These are phyloP conservation scores for Euura lappo DNA, from an alignment of 1,140 invertebrate species.

Conservation along the genomic window DNA sequence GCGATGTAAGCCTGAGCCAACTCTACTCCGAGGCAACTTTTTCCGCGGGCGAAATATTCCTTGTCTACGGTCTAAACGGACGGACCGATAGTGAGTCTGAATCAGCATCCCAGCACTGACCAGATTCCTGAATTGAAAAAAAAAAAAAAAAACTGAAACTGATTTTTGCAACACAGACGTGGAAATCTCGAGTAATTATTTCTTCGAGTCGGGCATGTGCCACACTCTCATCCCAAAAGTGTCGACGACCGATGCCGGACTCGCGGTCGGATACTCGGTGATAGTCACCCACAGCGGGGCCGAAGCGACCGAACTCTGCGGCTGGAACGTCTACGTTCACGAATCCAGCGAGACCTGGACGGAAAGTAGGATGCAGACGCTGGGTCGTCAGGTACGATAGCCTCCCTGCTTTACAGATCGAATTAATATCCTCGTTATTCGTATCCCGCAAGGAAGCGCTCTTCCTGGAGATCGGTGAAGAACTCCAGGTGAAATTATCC, in stretches of 20 bases:
- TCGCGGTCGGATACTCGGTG: conserved; percentile 51
- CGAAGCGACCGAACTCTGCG: conserved; percentile 46
- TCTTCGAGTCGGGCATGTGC: conserved; percentile 62
- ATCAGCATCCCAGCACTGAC: not conserved
- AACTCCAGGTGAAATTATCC: conserved; percentile 53
- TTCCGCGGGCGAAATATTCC: conserved; percentile 52
- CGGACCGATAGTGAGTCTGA: conserved; percentile 46
- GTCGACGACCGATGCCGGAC: conserved; percentile 37
- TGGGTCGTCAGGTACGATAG: conserved; percentile 16
- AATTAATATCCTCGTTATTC: conserved; percentile 10
- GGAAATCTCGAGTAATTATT: conserved; percentile 47
- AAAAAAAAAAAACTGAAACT: no score
- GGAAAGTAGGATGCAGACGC: conserved; percentile 36
- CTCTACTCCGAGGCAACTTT: conserved; percentile 65
- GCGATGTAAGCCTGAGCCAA: conserved; percentile 52
- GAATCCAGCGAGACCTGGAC: conserved; percentile 55
- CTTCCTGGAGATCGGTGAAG: conserved; percentile 58
- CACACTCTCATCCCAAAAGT: conserved; percentile 60
- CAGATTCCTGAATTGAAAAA: no score
- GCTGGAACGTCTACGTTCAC: conserved; percentile 59
- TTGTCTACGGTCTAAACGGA: conserved; percentile 51
- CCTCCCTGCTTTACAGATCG: not conserved
- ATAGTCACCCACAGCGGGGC: conserved; percentile 46
- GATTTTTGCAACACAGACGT: conserved; percentile 21
- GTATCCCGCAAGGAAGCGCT: conserved; percentile 53